Conservation (phyloP, 2,888 invertebrate species). For the Anticlea derivata region DNA sequence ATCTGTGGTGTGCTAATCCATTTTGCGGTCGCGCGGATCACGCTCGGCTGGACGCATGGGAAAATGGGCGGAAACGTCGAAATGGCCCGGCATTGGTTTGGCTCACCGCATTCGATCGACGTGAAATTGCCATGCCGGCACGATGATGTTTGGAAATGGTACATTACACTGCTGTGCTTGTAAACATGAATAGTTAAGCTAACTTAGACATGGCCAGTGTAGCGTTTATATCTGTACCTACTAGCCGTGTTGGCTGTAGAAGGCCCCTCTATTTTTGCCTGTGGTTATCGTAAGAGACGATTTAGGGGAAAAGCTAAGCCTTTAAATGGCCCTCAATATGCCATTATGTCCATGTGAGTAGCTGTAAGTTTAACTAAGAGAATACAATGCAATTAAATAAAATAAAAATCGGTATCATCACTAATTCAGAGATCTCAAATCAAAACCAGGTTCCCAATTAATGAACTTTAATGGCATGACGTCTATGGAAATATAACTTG, state of each 20-base stretch:
- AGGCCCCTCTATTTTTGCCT: too few relatives aligned
- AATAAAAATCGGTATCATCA: too few relatives aligned
- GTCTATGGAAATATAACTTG: background rate
- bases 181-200: background rate
- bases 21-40: slow-evolving; percentile 51
- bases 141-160: slow-evolving; percentile 11
- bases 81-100: slow-evolving; percentile 25
- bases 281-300: too few relatives aligned
- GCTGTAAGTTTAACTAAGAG: too few relatives aligned
- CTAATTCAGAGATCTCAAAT: background rate
- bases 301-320: too few relatives aligned
- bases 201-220: too few relatives aligned
- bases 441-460: background rate
- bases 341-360: too few relatives aligned
- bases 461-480: background rate
- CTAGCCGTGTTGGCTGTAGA: too few relatives aligned
- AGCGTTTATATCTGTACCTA: background rate
- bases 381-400: too few relatives aligned
- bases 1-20: slow-evolving; percentile 45
- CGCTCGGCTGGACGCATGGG: slow-evolving; percentile 44
- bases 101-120: slow-evolving; percentile 21
- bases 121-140: slow-evolving; percentile 10
- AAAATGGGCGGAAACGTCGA: slow-evolving; percentile 53
- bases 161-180: background rate
- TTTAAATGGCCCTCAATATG: too few relatives aligned